These are phyloP conservation scores for Campylomormyrus tamandua DNA, from an alignment of 2,113 vertebrate genomes.

Conservation along the genomic window DNA sequence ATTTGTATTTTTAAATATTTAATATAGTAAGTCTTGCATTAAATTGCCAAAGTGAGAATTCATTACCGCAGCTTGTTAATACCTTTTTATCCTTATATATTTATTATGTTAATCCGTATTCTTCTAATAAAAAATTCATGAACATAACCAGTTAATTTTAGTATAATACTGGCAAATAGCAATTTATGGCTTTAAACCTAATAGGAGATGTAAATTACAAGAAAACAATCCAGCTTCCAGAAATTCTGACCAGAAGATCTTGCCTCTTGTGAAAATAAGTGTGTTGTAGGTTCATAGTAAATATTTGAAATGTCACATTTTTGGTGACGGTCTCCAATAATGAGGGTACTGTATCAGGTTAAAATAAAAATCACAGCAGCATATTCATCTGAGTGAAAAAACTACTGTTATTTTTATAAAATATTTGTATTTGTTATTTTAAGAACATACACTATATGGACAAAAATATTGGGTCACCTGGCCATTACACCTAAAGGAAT, in stretches of 20 bases:
- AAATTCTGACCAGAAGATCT: not conserved
- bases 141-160: not conserved
- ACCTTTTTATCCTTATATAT: conserved; percentile 8
- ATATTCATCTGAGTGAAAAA: not conserved
- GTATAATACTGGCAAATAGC: not conserved
- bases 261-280: not conserved
- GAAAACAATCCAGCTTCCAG: not conserved
- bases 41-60: not conserved
- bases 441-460: not conserved
- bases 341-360: not conserved
- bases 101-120: not conserved
- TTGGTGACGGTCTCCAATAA: not conserved
- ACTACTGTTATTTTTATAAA: not conserved
- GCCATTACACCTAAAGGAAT: not conserved
- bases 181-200: not conserved
- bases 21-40: not conserved
- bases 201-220: not conserved
- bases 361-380: not conserved
- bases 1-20: conserved; percentile 10
- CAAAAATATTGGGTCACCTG: not conserved
- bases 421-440: not conserved
- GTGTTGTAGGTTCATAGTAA: not conserved
- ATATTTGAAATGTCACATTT: not conserved
- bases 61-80: not conserved
- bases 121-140: not conserved